These are phyloP conservation scores for Camelus bactrianus DNA, from an alignment of 2,113 vertebrate genomes.

Conservation along the genomic window DNA sequence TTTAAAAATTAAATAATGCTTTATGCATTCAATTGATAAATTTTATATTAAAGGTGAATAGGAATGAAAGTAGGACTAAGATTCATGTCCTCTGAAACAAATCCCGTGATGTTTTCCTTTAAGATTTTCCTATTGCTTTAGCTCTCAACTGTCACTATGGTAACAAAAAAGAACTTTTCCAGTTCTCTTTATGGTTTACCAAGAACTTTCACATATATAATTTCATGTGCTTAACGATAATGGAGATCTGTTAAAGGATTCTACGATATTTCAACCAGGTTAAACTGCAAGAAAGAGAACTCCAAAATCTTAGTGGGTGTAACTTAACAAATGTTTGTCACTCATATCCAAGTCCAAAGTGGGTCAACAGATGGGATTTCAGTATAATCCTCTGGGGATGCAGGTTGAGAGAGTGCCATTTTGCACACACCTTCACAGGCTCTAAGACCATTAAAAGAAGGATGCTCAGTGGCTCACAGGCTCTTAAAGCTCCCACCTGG, in stretches of 20 bases:
- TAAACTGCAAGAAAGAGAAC: background rate
- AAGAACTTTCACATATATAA: background rate
- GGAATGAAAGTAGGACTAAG: background rate
- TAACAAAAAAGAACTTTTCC: background rate
- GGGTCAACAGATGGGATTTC: background rate
- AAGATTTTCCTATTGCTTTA: background rate
- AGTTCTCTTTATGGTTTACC: background rate
- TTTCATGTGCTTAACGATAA: background rate
- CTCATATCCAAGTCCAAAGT: background rate
- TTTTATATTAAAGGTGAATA: background rate
- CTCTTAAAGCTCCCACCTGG: background rate
- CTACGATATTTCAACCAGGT: background rate
- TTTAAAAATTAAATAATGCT: slow-evolving; percentile 5
- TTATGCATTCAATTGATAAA: slow-evolving; percentile 35
- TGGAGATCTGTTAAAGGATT: background rate
- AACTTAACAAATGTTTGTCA: background rate
- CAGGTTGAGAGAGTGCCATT: background rate
- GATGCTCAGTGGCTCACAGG: background rate
- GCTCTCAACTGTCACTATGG: background rate
- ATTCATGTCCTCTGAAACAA: background rate
- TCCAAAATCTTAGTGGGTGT: background rate
- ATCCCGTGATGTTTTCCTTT: background rate
- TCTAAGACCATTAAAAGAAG: background rate
- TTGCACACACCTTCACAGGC: background rate
- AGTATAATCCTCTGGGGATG: background rate